Base-by-base conservation (phyloP, 2,888 invertebrate genomes). In the Acrocera orbiculus region DNA sequence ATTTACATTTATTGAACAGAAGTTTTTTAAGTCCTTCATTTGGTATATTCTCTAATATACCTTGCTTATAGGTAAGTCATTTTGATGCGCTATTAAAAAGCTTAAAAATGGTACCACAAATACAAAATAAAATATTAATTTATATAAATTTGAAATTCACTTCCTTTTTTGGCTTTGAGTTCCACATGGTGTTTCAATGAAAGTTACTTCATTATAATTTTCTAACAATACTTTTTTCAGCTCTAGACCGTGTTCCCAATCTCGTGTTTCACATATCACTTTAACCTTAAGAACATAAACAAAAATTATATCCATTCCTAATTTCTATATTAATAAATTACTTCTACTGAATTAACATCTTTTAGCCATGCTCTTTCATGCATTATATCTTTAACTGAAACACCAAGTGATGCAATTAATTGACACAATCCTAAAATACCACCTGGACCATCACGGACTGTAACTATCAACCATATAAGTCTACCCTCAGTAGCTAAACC, bases 341-440 rank as follows among this genome's bases (percentile, higher is more conserved):
- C 72, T 53, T 73, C 70, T 14, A 77, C 77, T 44, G 73, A 73
- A 54, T 89, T 90, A 30, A 95, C 80, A 53, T 95, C 92, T 38
- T 75, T 76, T 10, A 93, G 72, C 92, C 92, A 93, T 3, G 93
- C 92, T 34, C 93, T 68, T 54, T 95, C 93, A 55, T 95, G 93
- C 61, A 87, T 80, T 38, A 95, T 89, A 52, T 93, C 93, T 58
- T 93, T 95, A 42, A 95, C 86, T 24, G 81, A 81, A 10, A 87
- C 87, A 1, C 87, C 87, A 19, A 81, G 65, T 2, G 70, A 67
- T 1, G 76, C 69, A 33, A 90, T 66, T 25, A 81, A 60, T 48
- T 71, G 70, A 50, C 86, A 83, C 5, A 90, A 64, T 49, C 89
- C 87, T 1, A 82, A 75, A 40, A 89, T 82, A 13, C 83, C 87